phyloP scores from a whole-genome alignment of 2,888 invertebrate species.

The Agonopterix arenella region DNA sequence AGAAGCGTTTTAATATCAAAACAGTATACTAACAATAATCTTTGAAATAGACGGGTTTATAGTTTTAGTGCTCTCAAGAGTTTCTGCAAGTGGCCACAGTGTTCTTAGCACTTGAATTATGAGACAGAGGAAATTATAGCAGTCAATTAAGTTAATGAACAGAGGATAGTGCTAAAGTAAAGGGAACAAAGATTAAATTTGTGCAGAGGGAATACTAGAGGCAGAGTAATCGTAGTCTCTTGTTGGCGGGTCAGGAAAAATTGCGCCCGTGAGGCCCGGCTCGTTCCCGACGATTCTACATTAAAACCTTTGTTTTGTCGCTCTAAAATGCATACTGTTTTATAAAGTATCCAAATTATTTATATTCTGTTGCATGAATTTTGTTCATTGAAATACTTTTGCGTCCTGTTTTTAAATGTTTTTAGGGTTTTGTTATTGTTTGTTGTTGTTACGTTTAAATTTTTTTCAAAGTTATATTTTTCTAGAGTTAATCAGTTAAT shows the following conservation, averaged over 20 bases:
- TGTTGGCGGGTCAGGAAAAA: constrained; percentile 26
- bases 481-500: too few relatives aligned
- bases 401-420: too few relatives aligned
- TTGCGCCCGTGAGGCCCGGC: constrained; percentile 24
- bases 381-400: too few relatives aligned
- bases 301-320: constrained; percentile 29
- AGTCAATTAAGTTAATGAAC: constrained; percentile 24
- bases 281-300: constrained; percentile 20
- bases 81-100: too few relatives aligned
- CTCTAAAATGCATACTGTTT: constrained; percentile 12
- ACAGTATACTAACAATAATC: constrained; percentile 1
- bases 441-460: too few relatives aligned
- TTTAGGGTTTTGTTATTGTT: too few relatives aligned
- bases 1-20: too few relatives aligned
- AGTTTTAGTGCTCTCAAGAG: too few relatives aligned
- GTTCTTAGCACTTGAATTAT: constrained; percentile 1
- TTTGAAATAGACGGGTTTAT: constrained; percentile 1
- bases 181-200: constrained; percentile 30
- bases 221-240: constrained; percentile 24
- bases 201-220: constrained; percentile 28
- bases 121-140: constrained; percentile 9
- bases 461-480: too few relatives aligned
- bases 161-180: constrained; percentile 17
- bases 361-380: too few relatives aligned
- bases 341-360: background rate